phyloP scores from a whole-genome alignment of 2,888 invertebrate species.

The Buathra laborator region DNA sequence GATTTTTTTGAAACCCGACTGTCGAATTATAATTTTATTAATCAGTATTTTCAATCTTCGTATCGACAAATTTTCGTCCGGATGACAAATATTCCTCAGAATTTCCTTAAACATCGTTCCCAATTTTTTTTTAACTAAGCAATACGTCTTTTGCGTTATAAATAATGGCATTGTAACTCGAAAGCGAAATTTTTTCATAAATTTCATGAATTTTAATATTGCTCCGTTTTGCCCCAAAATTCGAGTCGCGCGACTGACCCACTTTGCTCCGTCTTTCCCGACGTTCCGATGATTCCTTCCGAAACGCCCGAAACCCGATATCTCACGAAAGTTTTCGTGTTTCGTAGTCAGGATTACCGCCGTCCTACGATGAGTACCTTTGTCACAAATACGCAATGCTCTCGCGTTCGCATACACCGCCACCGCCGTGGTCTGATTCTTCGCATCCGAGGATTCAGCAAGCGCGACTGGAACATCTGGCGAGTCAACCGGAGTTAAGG shows the following conservation, averaged over 20 bases:
- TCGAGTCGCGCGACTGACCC: not conserved
- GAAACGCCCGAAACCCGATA: not conserved
- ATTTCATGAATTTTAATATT: not conserved
- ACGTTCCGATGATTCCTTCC: not conserved
- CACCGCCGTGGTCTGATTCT: slow-evolving; percentile 83
- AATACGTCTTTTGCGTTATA: too few species aligned
- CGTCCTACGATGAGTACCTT: slow-evolving; percentile 84
- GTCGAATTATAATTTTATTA: too few species aligned
- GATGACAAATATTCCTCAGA: too few species aligned
- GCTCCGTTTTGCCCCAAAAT: not conserved
- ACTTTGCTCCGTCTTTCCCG: not conserved
- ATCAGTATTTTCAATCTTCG: too few species aligned
- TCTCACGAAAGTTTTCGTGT: not conserved
- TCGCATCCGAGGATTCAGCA: slow-evolving; percentile 72
- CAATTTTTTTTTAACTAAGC: too few species aligned
- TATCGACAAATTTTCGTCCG: too few species aligned
- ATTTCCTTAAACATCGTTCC: too few species aligned
- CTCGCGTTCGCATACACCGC: slow-evolving; percentile 83
- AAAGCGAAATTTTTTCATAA: too few species aligned
- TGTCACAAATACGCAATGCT: slow-evolving; percentile 80
- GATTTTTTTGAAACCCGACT: too few species aligned
- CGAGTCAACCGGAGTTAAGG: slow-evolving; percentile 79
- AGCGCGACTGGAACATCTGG: slow-evolving; percentile 78
- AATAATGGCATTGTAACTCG: too few species aligned
- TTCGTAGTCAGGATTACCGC: slow-evolving; percentile 81